Evolutionary conservation across 2,888 invertebrate genomes (phyloP).

Genomic region (Ferdinandea cuprea): DNA sequence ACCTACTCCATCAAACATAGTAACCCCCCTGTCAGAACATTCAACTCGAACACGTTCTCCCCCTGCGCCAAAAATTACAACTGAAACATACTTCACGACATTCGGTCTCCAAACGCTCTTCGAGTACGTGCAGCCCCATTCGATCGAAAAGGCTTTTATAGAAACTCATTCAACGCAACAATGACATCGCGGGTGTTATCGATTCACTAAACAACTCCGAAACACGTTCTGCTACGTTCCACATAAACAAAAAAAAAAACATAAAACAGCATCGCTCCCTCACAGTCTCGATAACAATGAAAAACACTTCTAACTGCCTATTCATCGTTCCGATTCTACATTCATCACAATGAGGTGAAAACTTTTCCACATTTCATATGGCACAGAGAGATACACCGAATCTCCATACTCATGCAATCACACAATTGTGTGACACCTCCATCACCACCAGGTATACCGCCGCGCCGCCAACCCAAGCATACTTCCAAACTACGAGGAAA

Average conservation of each 20-base stretch:
- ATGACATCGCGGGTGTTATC: slow-evolving; percentile 46
- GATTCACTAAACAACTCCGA: slow-evolving; percentile 43
- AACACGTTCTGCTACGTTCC: slow-evolving; percentile 63
- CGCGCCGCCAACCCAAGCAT: neutral
- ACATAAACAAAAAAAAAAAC: slow-evolving; percentile 62
- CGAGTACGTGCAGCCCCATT: neutral
- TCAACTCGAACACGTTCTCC: neutral
- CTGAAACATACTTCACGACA: neutral
- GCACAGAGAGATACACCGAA: slow-evolving; percentile 19
- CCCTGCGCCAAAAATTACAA: neutral
- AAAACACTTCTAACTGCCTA: slow-evolving; percentile 52
- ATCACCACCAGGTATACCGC: slow-evolving; percentile 1
- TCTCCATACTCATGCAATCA: slow-evolving; percentile 10
- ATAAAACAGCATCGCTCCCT: slow-evolving; percentile 1
- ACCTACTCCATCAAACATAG: too few relatives aligned
- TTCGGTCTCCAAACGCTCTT: too few relatives aligned
- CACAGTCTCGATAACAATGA: slow-evolving; percentile 53
- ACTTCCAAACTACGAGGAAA: neutral
- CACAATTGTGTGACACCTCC: slow-evolving; percentile 15
- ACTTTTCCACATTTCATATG: slow-evolving; percentile 17
- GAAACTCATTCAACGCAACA: slow-evolving; percentile 47
- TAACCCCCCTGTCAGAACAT: too few relatives aligned
- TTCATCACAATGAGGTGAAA: slow-evolving; percentile 58
- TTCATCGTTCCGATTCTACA: slow-evolving; percentile 46
- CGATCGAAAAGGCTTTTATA: slow-evolving; percentile 33